Conservation (phyloP, 2,888 invertebrate genomes). For the Elmis aenea region DNA sequence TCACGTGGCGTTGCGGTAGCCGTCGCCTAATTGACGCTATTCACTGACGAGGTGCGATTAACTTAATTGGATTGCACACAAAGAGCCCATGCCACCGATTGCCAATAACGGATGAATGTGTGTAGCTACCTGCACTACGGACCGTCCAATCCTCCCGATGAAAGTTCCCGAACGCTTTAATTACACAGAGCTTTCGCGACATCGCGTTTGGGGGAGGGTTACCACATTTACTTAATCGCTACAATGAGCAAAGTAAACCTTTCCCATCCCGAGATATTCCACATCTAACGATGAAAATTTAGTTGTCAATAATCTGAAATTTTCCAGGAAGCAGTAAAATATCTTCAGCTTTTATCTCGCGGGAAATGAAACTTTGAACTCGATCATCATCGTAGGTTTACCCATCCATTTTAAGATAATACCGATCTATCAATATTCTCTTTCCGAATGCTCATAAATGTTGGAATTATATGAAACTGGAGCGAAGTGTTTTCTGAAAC, state of each 20-base stretch:
- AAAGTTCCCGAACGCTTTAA: slow-evolving; percentile 25
- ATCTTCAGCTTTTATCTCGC: no score
- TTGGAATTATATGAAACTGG: no score
- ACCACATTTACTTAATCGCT: slow-evolving; percentile 26
- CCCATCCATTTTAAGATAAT: no score
- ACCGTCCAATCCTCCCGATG: slow-evolving; percentile 19
- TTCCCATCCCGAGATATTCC: slow-evolving; percentile 9
- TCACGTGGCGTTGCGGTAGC: slow-evolving; percentile 32
- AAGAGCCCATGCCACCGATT: slow-evolving; percentile 38
- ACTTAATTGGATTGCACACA: slow-evolving; percentile 44
- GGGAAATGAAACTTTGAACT: no score
- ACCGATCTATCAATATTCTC: no score
- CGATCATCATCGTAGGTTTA: no score
- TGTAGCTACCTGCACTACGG: slow-evolving; percentile 23
- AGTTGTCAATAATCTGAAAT: no score
- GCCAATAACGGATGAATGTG: slow-evolving; percentile 38
- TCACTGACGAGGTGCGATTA: slow-evolving; percentile 43
- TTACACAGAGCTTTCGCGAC: slow-evolving; percentile 19
- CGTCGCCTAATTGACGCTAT: slow-evolving; percentile 43
- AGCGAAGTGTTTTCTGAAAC: no score
- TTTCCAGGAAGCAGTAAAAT: no score
- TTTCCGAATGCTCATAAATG: no score
- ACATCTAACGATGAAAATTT: no score
- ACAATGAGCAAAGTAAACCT: slow-evolving; percentile 12
- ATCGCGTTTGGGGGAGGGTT: slow-evolving; percentile 19